These are phyloP conservation scores for Hystrix cristata DNA, from an alignment of 2,113 vertebrate genomes.

Conservation along the genomic window DNA sequence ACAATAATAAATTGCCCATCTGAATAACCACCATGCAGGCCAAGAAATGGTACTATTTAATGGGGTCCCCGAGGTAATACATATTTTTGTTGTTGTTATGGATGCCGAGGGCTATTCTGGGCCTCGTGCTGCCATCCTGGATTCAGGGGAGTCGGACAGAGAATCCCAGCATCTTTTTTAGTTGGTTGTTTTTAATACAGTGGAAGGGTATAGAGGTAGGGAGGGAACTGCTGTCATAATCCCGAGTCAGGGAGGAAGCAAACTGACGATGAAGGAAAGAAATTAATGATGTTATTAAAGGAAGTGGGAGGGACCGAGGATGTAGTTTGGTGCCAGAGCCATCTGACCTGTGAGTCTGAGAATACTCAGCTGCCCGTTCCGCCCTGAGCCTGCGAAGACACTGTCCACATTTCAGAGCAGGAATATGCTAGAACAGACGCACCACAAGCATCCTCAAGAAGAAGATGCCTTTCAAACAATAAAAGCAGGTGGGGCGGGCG, in stretches of 20 bases:
- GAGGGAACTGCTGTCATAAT: not conserved
- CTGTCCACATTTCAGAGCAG: not conserved
- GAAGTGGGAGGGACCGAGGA: accelerated
- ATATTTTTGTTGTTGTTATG: not conserved
- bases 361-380: not conserved
- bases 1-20: not conserved
- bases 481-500: not conserved
- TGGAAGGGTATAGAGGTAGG: no score
- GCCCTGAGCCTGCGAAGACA: not conserved
- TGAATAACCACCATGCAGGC: not conserved
- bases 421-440: not conserved
- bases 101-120: not conserved
- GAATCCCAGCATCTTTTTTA: not conserved
- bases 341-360: not conserved
- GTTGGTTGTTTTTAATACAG: not conserved
- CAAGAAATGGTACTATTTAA: not conserved
- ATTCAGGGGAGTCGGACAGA: not conserved
- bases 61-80: not conserved
- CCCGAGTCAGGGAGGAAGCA: not conserved
- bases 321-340: not conserved
- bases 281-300: not conserved
- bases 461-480: not conserved
- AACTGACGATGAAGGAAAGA: not conserved
- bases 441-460: not conserved
- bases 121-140: not conserved